Evolutionary conservation across 2,888 invertebrate genomes (phyloP), one percentile per base, ranked within the genome.

Genomic region (Drosophila fulvimacula): DNA sequence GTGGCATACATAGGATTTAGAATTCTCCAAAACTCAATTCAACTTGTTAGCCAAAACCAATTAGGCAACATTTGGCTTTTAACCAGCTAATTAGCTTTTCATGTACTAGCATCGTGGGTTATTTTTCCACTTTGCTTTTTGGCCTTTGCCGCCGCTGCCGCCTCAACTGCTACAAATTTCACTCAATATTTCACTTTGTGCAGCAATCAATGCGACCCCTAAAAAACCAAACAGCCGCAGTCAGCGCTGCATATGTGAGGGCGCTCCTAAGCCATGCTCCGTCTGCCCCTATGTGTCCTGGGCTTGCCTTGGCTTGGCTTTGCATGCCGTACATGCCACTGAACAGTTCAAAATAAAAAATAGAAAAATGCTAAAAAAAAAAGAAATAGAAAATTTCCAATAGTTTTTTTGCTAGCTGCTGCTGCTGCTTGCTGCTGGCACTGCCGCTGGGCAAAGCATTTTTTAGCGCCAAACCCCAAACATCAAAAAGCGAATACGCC

Each of bases 401-500:
- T 88, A 83, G 88, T 83, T 83, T 82, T 82, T 83, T 86, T 80
- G 61, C 68, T 75, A 48, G 57, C n/a, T 30, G 30, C 10, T 2
- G 30, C 30, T 30, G 30, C 30, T 30, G 30, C 9, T 38, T 36
- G 56, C 57, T 57, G 55, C 55, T 19, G 55, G 55, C 53, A 15
- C 7, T 39, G 67, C 79, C 74, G 62, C 48, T 58, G 87, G 80
- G 65, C 82, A 82, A 84, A 80, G 88, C 75, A 88, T 83, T 83
- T 83, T 81, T 82, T 78, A 83, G 73, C 86, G 73, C 76, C 77
- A 85, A 73, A 83, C 79, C 86, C 86, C 86, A 83, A 83, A 88
- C 83, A 83, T 83, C 83, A 83, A 83, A 83, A 83, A 83, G 83
- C 86, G 73, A 88, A 70, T 63, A 63, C 80, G 69, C 79, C 65